These are phyloP conservation scores for Capitulum mitella DNA, from an alignment of 2,888 invertebrate genomes.

Conservation along the genomic window DNA sequence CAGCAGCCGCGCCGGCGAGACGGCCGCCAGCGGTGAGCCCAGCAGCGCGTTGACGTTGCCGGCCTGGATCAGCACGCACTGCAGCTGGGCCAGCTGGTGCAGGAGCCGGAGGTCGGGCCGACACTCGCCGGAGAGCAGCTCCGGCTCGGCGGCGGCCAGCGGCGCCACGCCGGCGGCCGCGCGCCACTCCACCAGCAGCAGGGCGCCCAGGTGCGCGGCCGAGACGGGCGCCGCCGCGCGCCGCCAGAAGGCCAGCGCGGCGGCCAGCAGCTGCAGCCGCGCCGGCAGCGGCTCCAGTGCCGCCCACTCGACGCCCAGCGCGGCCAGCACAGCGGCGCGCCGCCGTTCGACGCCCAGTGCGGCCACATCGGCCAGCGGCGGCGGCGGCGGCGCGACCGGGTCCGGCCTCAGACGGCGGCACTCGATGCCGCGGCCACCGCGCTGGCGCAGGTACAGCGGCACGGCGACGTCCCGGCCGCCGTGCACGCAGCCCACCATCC, in stretches of 20 bases:
- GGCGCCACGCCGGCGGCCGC: too few relatives aligned
- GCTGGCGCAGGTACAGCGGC: background rate
- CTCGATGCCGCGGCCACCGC: background rate
- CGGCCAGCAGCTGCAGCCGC: background rate
- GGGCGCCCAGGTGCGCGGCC: background rate
- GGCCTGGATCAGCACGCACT: slow-evolving; percentile 7
- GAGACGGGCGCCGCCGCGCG: background rate
- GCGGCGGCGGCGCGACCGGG: background rate
- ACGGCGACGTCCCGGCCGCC: background rate
- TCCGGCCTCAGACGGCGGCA: background rate
- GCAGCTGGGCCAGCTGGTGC: slow-evolving; percentile 16
- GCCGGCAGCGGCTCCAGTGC: background rate
- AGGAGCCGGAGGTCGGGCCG: background rate
- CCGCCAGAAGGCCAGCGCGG: background rate
- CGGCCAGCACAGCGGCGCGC: background rate
- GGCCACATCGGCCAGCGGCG: background rate
- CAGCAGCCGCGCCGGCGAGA: background rate
- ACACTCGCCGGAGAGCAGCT: background rate
- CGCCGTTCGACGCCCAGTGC: background rate
- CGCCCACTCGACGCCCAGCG: background rate
- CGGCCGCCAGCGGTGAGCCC: background rate
- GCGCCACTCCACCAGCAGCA: background rate
- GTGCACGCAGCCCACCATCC: background rate
- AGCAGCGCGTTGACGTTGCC: background rate
- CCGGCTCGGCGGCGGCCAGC: background rate